Evolutionary conservation across 1,140 invertebrate species (phyloP), one percentile per base, ranked within the genome.

Genomic region (Macrocentrus cingulum): DNA sequence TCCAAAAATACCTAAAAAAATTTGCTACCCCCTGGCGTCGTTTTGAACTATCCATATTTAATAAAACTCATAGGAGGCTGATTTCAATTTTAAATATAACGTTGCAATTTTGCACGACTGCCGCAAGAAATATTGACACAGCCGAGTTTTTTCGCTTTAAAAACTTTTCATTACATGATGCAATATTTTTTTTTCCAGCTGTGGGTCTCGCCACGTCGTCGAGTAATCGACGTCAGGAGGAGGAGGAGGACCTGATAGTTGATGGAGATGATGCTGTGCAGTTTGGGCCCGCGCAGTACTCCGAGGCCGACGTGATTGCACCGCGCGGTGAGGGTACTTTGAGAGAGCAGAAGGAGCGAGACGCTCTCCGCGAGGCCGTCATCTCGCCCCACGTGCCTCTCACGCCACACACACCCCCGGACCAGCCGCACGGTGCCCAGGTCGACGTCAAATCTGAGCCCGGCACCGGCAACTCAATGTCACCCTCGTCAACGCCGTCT

Each of bases 281-380:
- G 25, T 97, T 91, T 70, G 94, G 93, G 1, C 87, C 89, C 5
- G 80, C 90, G 8, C 94, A 96, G 75, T 95, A 92, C 68, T 87
- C 86, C 18, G 89, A 91, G 60, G 81, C 81, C 0, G 88, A 92
- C 79, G 86, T 92, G 11, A 83, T 86, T 20, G 67, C 82, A 34
- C 81, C 85, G 11, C 74, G 82, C 16, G 74, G 79, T 13, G 82
- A 84, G 51, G 84, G 84, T 1, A 71, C 80, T 13, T 78, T 76
- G 0, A 70, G 74, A 18, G 82, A 87, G 53, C 81, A 85, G 32
- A 82, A 82, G 50, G 85, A 83, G 53, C 80, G 82, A 15, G 75
- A 84, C 39, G 84, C 85, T 0, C 74, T 87, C 2, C 73, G 85
- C 29, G 85, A 85, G 62, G 85, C 85, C 2, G 79, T 85, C 20